Percentiles rank a stretch among this genome's conserved stretches.
These are phyloP conservation scores for Aulostomus chinensis DNA, from an alignment of 2,797 vertebrate genomes.

Conservation along the genomic window DNA sequence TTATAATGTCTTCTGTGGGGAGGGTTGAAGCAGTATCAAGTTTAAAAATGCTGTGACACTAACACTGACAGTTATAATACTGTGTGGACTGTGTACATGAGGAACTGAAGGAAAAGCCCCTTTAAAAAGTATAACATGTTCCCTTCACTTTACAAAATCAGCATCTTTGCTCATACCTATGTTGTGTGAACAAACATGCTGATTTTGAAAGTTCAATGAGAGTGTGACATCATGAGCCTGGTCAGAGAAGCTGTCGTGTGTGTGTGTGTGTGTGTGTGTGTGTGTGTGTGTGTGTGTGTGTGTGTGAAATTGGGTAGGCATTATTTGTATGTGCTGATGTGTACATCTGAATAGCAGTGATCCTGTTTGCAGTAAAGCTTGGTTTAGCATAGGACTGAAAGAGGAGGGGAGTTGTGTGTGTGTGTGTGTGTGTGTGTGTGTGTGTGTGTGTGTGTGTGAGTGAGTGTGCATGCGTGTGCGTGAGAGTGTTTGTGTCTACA, in stretches of 20 bases:
- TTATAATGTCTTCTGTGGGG: no score
- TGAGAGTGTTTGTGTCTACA: conserved; percentile 36
- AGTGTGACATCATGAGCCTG: conserved; percentile 17
- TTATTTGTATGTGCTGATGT: conserved; percentile 34
- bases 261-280: background rate
- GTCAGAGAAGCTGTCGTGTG: conserved; percentile 21
- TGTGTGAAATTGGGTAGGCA: background rate
- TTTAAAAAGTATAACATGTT: no score
- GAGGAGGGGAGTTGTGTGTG: conserved; percentile 37
- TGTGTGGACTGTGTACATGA: no score
- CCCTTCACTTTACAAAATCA: no score
- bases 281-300: background rate
- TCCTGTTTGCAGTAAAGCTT: conserved; percentile 61
- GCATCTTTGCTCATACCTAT: no score
- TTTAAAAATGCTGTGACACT: no score
- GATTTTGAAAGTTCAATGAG: no score
- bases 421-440: conserved; percentile 18
- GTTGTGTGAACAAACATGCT: no score
- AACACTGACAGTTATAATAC: no score
- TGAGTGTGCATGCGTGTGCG: conserved; percentile 17
- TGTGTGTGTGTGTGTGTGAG: conserved; percentile 27
- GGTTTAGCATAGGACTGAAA: conserved; percentile 61
- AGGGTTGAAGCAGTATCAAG: no score
- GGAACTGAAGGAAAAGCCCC: no score
- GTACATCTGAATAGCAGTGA: conserved; percentile 37